Base-by-base conservation (phyloP, 1,140 invertebrate species). In the Augochlora pura region DNA sequence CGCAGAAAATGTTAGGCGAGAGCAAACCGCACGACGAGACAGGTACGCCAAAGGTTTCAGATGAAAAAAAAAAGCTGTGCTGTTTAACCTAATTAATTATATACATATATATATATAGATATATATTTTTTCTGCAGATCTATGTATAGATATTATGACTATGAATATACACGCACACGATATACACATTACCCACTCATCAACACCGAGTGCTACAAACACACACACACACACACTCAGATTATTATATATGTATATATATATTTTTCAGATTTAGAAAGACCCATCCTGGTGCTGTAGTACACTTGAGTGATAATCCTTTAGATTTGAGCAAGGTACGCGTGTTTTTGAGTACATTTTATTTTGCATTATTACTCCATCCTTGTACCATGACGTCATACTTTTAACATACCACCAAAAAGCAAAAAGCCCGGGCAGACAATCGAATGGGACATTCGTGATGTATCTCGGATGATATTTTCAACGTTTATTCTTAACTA, bases 271-370 rank as follows among this genome's bases (percentile, higher is more conserved):
- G 98, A 88, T 97, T 96, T 90, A 95, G 98, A 91, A 97, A 97
- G 94, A 98, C 97, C 83, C 98, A 99, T 94, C 98, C 98, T 72
- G 98, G 98, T 78, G 94, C 97, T 81, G 97, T 99, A 83, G 96
- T 99, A 86, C 98, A 98, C 93, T 95, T 99, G 88, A 97, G 97
- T 94, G 98, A 99, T 94, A 98, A 98, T 94, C 98, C 98, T 84
- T 94, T 97, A 90, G 98, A 99, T 94, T 95, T 97, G 86, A 98
- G 96, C 94, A 99, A 99, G 95, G 98, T 99, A 94, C 86, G 86
- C 82, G 86, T 77, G 86, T 85, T 87, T 87, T 85, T 87, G 83
- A 87, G 85, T 87, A 85, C 79, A 83, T 87, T 87, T 85, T 87
- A 76, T 87, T 87, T 84, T 83, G 80, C 90, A 86, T 87, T 81